A percentile compares a stretch with the other conserved stretches of the same genome.
These are phyloP conservation scores for Heliconius erato DNA, from an alignment of 2,888 invertebrate genomes.

Conservation along the genomic window DNA sequence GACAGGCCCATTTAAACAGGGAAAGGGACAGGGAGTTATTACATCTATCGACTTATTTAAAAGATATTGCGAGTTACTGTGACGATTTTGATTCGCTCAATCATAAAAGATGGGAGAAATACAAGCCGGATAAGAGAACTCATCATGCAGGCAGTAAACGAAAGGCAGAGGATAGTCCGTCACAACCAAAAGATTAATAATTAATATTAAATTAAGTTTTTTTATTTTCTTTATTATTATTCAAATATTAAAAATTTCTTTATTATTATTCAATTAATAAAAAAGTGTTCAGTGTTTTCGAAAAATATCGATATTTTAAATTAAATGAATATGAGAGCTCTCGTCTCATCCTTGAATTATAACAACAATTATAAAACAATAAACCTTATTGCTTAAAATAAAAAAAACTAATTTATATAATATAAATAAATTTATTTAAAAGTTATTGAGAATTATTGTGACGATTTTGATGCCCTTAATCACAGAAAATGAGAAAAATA, in stretches of 20 bases:
- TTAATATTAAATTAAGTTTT: constrained; percentile 28
- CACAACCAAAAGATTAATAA: constrained; percentile 75
- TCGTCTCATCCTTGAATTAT: no score
- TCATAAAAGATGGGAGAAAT: constrained; percentile 97
- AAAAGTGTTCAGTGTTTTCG: no score
- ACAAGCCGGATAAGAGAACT: constrained; percentile 81
- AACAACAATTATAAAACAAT: no score
- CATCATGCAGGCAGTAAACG: constrained; percentile 76
- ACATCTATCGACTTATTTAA: constrained; percentile 92
- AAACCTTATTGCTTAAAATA: no score
- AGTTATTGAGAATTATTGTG: constrained; percentile 91
- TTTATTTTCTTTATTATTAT: no score
- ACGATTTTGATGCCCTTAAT: constrained; percentile 93
- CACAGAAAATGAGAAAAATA: constrained; percentile 97
- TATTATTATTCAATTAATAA: no score
- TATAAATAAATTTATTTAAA: constrained; percentile 88
- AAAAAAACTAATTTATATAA: no score
- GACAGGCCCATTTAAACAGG: constrained; percentile 95
- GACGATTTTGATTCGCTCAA: constrained; percentile 94
- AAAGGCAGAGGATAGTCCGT: constrained; percentile 79
- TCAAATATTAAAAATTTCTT: no score
- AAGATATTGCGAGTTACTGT: constrained; percentile 91
- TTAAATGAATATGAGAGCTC: no score
- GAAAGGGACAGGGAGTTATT: constrained; percentile 93
- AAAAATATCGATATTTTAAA: no score